Percentiles rank a stretch among this genome's conserved stretches.
These are phyloP conservation scores for Neogobius melanostomus DNA, from an alignment of 2,113 vertebrate genomes.

Conservation along the genomic window DNA sequence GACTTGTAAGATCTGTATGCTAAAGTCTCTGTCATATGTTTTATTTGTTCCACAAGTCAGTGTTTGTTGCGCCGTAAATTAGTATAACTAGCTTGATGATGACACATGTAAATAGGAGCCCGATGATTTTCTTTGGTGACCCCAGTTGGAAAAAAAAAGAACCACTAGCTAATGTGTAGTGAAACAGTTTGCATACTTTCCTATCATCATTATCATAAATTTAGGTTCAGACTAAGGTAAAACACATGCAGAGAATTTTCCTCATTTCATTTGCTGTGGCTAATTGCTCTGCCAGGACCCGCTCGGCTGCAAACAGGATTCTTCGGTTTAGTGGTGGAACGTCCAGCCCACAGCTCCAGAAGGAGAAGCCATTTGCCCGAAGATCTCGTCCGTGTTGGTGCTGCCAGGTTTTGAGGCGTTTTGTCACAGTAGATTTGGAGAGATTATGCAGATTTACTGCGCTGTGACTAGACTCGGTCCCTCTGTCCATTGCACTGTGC, in stretches of 20 bases:
- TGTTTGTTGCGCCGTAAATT: no score
- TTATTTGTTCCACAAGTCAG: no score
- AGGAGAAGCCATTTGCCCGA: slow-evolving; percentile 52
- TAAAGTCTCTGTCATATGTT: no score
- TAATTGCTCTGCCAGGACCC: slow-evolving; percentile 67
- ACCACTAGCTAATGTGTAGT: not conserved
- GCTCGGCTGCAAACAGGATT: slow-evolving; percentile 43
- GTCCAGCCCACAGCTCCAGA: slow-evolving; percentile 45
- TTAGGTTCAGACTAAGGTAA: not conserved
- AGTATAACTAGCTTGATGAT: not conserved
- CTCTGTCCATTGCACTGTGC: not conserved
- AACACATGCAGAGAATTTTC: slow-evolving; percentile 1
- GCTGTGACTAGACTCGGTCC: slow-evolving; percentile 4
- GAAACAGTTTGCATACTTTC: not conserved
- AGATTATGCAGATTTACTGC: slow-evolving; percentile 34
- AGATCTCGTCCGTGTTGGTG: slow-evolving; percentile 4
- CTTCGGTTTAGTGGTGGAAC: slow-evolving; percentile 47
- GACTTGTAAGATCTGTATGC: no score
- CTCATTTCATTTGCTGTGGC: slow-evolving; percentile 52
- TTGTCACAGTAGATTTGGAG: slow-evolving; percentile 39
- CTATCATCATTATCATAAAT: not conserved
- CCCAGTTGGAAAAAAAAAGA: not conserved
- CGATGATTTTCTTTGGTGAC: not conserved
- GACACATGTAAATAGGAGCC: not conserved
- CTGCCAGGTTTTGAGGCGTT: slow-evolving; percentile 34